phyloP scores from a whole-genome alignment of 2,888 invertebrate species.

The Aphrophora alni region DNA sequence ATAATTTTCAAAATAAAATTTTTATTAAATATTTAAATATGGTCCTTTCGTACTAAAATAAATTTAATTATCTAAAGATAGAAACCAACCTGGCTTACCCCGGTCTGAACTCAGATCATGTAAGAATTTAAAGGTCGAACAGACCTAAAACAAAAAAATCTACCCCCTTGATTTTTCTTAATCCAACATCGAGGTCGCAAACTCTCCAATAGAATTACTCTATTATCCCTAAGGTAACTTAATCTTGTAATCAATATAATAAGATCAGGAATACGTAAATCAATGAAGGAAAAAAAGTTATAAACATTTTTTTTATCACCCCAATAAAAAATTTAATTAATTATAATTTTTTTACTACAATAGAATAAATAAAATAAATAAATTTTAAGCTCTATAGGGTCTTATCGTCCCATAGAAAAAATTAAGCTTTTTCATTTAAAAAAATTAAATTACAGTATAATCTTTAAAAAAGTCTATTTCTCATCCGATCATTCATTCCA shows the following conservation, averaged over 20 bases:
- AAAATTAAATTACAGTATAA: too few species aligned
- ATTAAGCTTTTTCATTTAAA: too few species aligned
- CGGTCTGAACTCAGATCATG: conserved; percentile 91
- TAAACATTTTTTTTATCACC: too few species aligned
- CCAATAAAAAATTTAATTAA: too few species aligned
- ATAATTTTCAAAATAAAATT: conserved; percentile 56
- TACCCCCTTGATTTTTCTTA: conserved; percentile 73
- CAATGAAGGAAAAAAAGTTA: conserved; percentile 56
- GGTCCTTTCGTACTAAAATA: conserved; percentile 84
- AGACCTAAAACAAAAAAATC: conserved; percentile 73
- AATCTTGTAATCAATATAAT: conserved; percentile 67
- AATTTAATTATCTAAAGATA: conserved; percentile 68
- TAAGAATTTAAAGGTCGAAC: conserved; percentile 84
- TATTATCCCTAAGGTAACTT: conserved; percentile 88
- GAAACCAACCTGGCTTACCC: conserved; percentile 86
- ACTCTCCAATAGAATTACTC: conserved; percentile 79
- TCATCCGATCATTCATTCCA: too few species aligned
- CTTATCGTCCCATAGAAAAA: too few species aligned
- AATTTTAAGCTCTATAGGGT: too few species aligned
- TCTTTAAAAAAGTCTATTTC: too few species aligned
- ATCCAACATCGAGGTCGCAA: conserved; percentile 93
- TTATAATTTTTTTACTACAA: too few species aligned
- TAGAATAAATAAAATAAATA: too few species aligned
- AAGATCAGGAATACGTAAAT: conserved; percentile 64
- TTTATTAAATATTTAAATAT: conserved; percentile 63